phyloP scores from a whole-genome alignment of 2,113 vertebrate species.

The Asarcornis scutulata region DNA sequence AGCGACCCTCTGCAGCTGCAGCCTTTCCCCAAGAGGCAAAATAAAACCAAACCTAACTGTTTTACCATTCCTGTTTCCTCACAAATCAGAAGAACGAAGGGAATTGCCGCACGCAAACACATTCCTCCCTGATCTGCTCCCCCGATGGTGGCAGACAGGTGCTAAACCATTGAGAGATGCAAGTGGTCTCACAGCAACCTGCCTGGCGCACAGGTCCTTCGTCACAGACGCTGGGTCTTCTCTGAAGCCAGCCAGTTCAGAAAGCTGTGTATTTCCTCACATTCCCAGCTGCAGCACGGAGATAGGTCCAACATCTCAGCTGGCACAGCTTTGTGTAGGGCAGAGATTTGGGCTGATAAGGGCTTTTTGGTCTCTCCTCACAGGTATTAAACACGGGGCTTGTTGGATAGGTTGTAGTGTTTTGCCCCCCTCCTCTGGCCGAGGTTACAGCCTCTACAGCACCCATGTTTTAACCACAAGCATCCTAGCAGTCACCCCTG shows the following conservation, averaged over 20 bases:
- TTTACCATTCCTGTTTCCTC: not conserved
- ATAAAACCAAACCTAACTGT: not conserved
- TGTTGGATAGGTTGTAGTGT: not conserved
- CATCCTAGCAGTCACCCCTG: not conserved
- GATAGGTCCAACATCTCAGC: not conserved
- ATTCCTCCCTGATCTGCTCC: not conserved
- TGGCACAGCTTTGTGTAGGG: not conserved
- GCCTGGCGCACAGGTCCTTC: not conserved
- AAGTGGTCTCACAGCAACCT: not conserved
- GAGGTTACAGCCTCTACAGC: not conserved
- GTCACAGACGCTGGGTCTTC: not conserved
- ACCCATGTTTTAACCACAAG: not conserved
- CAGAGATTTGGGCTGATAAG: not conserved
- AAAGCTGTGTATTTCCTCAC: not conserved
- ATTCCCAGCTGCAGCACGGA: not conserved
- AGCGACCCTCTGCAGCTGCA: not conserved
- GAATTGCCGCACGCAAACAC: not conserved
- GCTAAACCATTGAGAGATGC: not conserved
- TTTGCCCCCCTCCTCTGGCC: not conserved
- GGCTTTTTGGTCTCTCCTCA: not conserved
- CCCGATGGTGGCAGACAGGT: not conserved
- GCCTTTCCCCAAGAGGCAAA: no score
- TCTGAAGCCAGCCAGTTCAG: not conserved
- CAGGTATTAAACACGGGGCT: not conserved
- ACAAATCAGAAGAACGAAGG: not conserved